These are phyloP conservation scores for Gavia stellata DNA, from an alignment of 2,113 vertebrate species.

Conservation along the genomic window DNA sequence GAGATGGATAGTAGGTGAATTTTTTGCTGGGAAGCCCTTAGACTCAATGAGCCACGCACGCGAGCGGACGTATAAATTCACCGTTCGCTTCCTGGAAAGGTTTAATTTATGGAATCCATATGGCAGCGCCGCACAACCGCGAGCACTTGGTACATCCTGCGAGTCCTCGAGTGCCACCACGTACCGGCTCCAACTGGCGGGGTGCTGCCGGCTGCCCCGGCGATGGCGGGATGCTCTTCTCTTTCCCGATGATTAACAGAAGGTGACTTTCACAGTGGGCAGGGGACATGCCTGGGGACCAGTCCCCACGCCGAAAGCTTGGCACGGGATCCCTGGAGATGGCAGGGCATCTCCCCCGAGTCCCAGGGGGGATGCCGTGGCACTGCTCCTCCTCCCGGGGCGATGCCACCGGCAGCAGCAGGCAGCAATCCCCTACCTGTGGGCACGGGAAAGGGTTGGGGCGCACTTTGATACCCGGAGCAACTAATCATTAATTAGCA, in stretches of 20 bases:
- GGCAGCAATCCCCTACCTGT: neutral
- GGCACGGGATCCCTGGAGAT: neutral
- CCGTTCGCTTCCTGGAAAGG: conserved; percentile 50
- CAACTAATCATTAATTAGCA: conserved; percentile 37
- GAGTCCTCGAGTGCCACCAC: conserved; percentile 21
- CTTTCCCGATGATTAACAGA: neutral
- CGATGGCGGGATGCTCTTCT: neutral
- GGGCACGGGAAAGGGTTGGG: neutral
- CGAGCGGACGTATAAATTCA: conserved; percentile 12
- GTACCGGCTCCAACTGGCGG: neutral
- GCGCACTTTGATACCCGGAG: neutral
- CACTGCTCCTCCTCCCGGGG: fast-evolving
- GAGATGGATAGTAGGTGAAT: neutral
- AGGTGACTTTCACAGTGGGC: neutral
- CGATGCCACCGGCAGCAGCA: neutral
- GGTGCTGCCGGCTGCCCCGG: neutral
- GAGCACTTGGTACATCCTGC: neutral
- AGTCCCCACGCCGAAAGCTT: neutral
- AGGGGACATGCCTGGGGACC: neutral
- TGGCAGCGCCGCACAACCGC: conserved; percentile 23
- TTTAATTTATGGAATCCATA: conserved; percentile 74
- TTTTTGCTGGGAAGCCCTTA: conserved; percentile 12
- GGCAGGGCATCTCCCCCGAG: neutral
- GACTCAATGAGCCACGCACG: conserved; percentile 7
- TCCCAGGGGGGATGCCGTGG: fast-evolving